phyloP scores from a whole-genome alignment of 1,140 invertebrate species.

The Drosophila yakuba region DNA sequence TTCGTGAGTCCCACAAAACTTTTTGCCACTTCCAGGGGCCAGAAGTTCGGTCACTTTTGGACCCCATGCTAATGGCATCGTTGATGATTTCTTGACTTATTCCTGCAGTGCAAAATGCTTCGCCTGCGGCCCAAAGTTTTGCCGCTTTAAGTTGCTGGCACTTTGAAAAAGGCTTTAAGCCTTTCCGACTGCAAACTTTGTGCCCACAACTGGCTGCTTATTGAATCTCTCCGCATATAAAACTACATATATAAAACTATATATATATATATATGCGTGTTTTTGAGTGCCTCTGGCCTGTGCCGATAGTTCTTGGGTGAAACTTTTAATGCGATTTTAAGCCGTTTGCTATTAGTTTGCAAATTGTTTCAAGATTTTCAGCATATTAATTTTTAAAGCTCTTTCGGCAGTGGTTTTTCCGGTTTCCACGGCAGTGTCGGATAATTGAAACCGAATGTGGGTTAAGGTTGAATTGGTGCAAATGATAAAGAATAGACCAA shows the following conservation, averaged over 20 bases:
- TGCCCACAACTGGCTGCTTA: constrained; percentile 64
- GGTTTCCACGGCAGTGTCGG: constrained; percentile 16
- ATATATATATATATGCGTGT: constrained; percentile 17
- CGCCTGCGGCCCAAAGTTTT: constrained; percentile 33
- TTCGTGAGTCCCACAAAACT: constrained; percentile 16
- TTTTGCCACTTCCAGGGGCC: constrained; percentile 27
- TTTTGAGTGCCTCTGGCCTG: constrained; percentile 29
- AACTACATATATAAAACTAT: constrained; percentile 4
- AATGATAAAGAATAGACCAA: not conserved
- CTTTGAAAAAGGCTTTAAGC: constrained; percentile 61
- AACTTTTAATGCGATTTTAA: constrained; percentile 82
- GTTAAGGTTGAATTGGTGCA: constrained; percentile 62
- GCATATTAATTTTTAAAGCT: constrained; percentile 73
- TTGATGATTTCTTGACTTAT: constrained; percentile 65
- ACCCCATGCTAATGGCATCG: constrained; percentile 57
- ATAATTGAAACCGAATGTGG: constrained; percentile 72
- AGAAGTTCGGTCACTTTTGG: constrained; percentile 52
- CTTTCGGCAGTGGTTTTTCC: constrained; percentile 19
- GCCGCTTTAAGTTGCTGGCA: constrained; percentile 45
- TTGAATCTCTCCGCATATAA: constrained; percentile 56
- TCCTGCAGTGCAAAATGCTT: constrained; percentile 41
- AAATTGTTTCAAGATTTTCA: constrained; percentile 76
- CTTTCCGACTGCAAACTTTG: constrained; percentile 51
- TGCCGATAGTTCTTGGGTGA: constrained; percentile 46
- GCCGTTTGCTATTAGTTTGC: constrained; percentile 72